Percentiles rank a stretch among this genome's conserved stretches.
Evolutionary conservation across 2,113 vertebrate genomes (phyloP).

Genomic region (Leuciscus idus): DNA sequence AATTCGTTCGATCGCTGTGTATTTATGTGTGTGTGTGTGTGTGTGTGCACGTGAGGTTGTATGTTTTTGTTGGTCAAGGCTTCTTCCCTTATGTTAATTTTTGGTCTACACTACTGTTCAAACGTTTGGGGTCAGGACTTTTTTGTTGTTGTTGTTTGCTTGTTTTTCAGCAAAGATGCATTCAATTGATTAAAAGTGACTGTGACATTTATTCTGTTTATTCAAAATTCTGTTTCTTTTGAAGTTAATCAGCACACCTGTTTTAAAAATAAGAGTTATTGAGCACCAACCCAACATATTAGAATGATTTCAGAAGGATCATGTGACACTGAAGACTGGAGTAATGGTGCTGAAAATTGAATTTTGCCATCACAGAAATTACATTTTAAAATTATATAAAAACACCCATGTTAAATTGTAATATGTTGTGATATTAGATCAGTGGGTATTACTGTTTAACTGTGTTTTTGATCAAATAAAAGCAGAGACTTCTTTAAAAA

Average conservation of each 20-base stretch:
- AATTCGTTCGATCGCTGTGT: background rate
- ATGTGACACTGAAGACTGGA: background rate
- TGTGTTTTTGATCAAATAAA: background rate
- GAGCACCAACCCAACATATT: background rate
- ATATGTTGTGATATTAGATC: background rate
- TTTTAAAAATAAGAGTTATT: background rate
- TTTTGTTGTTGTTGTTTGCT: background rate
- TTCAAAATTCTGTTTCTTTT: background rate
- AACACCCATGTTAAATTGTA: background rate
- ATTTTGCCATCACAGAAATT: background rate
- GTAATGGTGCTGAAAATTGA: background rate
- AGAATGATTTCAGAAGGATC: background rate
- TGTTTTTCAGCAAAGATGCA: background rate
- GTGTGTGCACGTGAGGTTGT: background rate
- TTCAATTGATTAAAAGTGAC: background rate
- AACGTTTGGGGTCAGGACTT: background rate
- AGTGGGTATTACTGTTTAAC: background rate
- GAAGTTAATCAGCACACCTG: too few relatives aligned
- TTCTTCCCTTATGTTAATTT: constrained; percentile 14
- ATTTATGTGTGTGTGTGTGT: background rate
- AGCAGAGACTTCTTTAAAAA: background rate
- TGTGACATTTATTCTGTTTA: background rate
- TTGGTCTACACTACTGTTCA: background rate
- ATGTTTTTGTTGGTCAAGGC: constrained; percentile 8
- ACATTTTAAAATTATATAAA: background rate